phyloP scores from a whole-genome alignment of 2,113 vertebrate species.

The Mobula hypostoma region DNA sequence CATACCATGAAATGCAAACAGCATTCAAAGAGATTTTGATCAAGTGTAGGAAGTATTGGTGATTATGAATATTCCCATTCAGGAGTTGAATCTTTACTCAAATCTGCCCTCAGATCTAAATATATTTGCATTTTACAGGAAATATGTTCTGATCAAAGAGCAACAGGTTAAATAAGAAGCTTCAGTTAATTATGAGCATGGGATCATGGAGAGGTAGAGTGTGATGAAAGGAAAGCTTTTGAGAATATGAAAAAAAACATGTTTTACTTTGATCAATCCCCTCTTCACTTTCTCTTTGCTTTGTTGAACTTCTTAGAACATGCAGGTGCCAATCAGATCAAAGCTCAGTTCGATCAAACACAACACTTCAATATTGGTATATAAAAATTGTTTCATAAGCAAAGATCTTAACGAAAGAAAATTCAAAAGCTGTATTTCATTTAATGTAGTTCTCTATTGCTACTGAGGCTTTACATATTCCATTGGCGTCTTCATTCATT shows the following conservation, averaged over 20 bases:
- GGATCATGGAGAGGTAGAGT: slow-evolving; percentile 5
- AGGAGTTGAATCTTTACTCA: not conserved
- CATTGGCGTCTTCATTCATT: not conserved
- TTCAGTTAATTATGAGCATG: slow-evolving; percentile 17
- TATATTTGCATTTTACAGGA: slow-evolving; percentile 35
- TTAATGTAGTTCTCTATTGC: not conserved
- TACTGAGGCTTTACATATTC: slow-evolving; percentile 14
- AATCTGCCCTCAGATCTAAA: slow-evolving; percentile 15
- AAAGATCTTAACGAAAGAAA: slow-evolving; percentile 19
- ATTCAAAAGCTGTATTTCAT: slow-evolving; percentile 14
- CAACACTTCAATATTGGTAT: not conserved
- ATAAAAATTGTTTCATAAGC: slow-evolving; percentile 1
- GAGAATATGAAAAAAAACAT: slow-evolving; percentile 20
- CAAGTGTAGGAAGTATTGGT: not conserved
- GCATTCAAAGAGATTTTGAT: not conserved
- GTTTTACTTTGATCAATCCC: slow-evolving; percentile 30
- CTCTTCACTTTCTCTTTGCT: not conserved
- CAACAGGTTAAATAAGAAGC: slow-evolving; percentile 26
- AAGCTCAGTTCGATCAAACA: slow-evolving; percentile 29
- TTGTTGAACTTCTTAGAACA: slow-evolving; percentile 19
- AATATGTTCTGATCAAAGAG: slow-evolving; percentile 10
- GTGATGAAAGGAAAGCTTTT: slow-evolving; percentile 10
- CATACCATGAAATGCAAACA: too few species aligned
- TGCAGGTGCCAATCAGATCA: slow-evolving; percentile 33
- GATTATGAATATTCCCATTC: slow-evolving; percentile 8